A percentile compares a stretch with the other conserved stretches of the same genome.
These are phyloP conservation scores for Agelaius tricolor DNA, from an alignment of 2,113 vertebrate genomes.

Conservation along the genomic window DNA sequence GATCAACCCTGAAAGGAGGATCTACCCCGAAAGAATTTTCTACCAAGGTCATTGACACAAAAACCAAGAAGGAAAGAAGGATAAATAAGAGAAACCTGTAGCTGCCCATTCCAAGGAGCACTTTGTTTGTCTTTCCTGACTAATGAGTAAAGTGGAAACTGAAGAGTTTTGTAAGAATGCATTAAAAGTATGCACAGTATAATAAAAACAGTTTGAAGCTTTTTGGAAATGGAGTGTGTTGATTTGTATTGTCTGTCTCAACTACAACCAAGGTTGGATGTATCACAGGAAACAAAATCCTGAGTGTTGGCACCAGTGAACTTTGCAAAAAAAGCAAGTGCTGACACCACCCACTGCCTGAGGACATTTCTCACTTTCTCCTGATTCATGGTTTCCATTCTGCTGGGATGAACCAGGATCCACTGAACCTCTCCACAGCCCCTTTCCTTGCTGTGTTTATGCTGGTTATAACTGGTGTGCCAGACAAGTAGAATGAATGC, in stretches of 20 bases:
- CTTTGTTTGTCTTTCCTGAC: background rate
- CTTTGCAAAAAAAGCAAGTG: background rate
- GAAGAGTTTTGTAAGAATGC: background rate
- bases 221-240: background rate
- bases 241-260: background rate
- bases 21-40: background rate
- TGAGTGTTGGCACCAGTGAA: background rate
- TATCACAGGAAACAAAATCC: background rate
- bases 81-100: background rate
- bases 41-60: background rate
- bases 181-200: fast-evolving
- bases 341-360: background rate
- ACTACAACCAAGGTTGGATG: background rate
- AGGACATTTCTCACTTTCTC: background rate
- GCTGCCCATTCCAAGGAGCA: background rate
- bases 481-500: background rate
- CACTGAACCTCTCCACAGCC: background rate
- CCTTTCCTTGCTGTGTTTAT: background rate
- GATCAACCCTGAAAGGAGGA: too few species aligned
- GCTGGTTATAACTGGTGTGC: background rate
- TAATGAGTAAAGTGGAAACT: background rate
- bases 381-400: background rate
- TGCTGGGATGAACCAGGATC: background rate
- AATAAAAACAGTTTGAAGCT: background rate
- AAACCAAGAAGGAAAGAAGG: background rate